Base-by-base conservation (phyloP, 2,888 invertebrate species). In the Gortyna flavago region DNA sequence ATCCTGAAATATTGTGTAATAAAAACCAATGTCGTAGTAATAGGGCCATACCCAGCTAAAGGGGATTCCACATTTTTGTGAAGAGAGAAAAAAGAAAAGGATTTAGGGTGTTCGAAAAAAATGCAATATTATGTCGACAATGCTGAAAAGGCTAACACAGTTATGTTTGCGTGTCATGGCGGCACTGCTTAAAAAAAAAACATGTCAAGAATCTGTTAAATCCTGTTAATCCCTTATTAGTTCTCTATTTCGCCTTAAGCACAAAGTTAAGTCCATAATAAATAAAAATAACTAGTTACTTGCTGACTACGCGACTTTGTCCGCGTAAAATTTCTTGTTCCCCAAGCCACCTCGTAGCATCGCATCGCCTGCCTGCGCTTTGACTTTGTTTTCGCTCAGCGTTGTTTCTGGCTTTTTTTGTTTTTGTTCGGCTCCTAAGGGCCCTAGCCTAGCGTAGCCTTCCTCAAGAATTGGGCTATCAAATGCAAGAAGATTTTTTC, bases 1-100 rank as follows among this genome's bases (percentile, higher is more conserved):
- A 72, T 80, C 75, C 75, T 83, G 75, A 80, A 72, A 85, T 85
- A 83, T 69, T 64, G 75, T 75, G 75, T 75, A 71, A 88, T 83
- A 89, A 88, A 89, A 86, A 68, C 72, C 72, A 72, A 64, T 79
- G 71, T 57, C 79, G 71, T 41, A 72, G 51, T 72, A 57, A 69
- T 68, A 67, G 48, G 67, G 54, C 51, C 62, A 51, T 84, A 57
- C 25, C 18, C 13, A 61, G 54, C 32, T 77, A 51, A 77, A 6
- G 13, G 21, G 9, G 77, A 59, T 62, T 32, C 51, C 57, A 64
- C 18, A 66, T 69, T 70, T 38, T 38, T 65, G 57, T 77, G 32
- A 38, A 70, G 35, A 54, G 35, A 35, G 29, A 44, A 1, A 21
- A 0, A 32, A 38, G 38, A 35, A n/a, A 7, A 2, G 6, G 32